Evolutionary conservation across 2,888 invertebrate genomes (phyloP).

Genomic region (Lasioglossum pauxillum): DNA sequence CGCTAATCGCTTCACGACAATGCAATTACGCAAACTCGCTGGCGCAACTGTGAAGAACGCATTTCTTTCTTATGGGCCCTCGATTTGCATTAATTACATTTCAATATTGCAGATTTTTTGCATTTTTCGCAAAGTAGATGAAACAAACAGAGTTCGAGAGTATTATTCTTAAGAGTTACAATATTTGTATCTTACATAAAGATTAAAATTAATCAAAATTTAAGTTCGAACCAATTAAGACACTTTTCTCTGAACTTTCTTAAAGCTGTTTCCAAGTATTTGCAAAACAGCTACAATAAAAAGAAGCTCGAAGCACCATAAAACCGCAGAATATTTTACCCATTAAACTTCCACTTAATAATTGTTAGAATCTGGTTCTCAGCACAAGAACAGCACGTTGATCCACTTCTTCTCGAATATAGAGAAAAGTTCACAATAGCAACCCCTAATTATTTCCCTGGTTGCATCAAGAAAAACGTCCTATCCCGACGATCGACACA

Average conservation of each 20-base stretch:
- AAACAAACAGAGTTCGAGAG: background rate
- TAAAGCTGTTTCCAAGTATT: background rate
- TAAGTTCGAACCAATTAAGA: background rate
- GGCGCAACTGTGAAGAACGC: background rate
- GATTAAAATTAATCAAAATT: no score
- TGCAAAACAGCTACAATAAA: background rate
- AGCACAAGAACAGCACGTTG: background rate
- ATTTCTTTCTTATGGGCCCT: background rate
- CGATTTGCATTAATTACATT: background rate
- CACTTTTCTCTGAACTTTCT: background rate
- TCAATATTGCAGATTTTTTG: background rate
- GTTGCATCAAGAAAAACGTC: background rate
- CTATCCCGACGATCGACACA: background rate
- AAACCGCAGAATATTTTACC: background rate
- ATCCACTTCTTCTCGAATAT: background rate
- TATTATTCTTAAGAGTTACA: no score
- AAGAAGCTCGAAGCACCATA: background rate
- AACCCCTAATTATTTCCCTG: background rate
- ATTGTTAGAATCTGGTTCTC: background rate
- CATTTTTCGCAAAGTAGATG: background rate
- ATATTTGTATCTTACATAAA: no score
- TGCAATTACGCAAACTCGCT: conserved; percentile 17
- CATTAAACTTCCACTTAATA: background rate
- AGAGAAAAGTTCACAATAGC: background rate
- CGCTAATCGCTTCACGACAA: background rate